phyloP scores from a whole-genome alignment of 2,888 invertebrate genomes.

The Cryptosula pallasiana region DNA sequence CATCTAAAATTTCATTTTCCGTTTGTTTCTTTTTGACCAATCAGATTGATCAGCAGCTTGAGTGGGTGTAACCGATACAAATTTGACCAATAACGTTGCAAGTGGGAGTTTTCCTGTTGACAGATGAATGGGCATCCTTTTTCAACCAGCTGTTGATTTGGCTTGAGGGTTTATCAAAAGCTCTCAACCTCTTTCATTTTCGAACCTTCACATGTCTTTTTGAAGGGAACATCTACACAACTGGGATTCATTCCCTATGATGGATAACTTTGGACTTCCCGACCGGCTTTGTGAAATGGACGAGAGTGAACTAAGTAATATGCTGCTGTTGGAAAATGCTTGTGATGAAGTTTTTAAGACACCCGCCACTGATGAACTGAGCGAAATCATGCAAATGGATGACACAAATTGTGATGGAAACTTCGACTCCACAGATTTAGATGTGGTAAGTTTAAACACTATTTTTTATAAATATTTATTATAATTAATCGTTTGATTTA shows the following conservation, averaged over 20 bases:
- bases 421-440: constrained; percentile 1
- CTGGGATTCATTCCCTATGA: constrained; percentile 22
- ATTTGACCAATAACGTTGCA: not conserved
- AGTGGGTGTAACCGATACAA: not conserved
- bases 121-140: not conserved
- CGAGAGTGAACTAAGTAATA: constrained; percentile 22
- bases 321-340: constrained; percentile 19
- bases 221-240: not conserved
- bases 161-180: constrained; percentile 1
- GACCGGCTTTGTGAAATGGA: constrained; percentile 26
- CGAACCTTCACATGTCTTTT: constrained; percentile 16
- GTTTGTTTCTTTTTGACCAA: too few species aligned
- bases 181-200: constrained; percentile 3
- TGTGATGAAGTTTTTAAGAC: constrained; percentile 15
- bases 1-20: too few species aligned
- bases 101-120: not conserved
- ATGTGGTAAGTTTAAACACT: constrained; percentile 3
- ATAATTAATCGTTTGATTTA: too few species aligned
- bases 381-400: not conserved
- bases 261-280: constrained; percentile 23
- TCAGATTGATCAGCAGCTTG: too few species aligned
- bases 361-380: not conserved
- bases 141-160: constrained; percentile 21
- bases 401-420: not conserved
- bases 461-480: too few species aligned